A percentile compares a stretch with the other conserved stretches of the same genome.
Conservation (phyloP, 2,888 invertebrate species). For the Strigamia transsilvanica region DNA sequence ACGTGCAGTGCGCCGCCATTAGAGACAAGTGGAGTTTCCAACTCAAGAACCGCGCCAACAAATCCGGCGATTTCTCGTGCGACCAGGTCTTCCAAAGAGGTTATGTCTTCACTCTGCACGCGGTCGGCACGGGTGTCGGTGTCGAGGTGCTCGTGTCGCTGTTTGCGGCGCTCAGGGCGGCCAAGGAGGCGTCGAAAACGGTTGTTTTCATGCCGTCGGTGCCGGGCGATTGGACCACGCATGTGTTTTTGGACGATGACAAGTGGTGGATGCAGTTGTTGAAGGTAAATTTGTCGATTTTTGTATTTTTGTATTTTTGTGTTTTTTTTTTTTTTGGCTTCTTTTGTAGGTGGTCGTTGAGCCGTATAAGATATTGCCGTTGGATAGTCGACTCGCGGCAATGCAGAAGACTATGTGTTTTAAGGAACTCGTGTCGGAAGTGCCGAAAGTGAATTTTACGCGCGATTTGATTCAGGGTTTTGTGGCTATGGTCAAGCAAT, state of each 20-base stretch:
- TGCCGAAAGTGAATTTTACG: slow-evolving; percentile 39
- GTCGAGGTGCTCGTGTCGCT: neutral
- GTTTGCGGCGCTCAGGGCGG: neutral
- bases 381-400: slow-evolving; percentile 56
- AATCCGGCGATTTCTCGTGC: neutral
- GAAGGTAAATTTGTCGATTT: slow-evolving; percentile 28
- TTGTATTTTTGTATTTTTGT: neutral
- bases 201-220: slow-evolving; percentile 36
- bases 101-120: neutral
- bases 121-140: neutral
- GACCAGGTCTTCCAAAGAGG: slow-evolving; percentile 41
- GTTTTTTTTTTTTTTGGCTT: no score
- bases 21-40: neutral
- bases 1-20: neutral
- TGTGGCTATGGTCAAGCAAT: neutral
- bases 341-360: slow-evolving; percentile 12
- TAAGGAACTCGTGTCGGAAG: slow-evolving; percentile 58
- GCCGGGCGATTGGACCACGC: slow-evolving; percentile 5
- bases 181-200: neutral
- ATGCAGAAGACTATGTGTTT: slow-evolving; percentile 58
- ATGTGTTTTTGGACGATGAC: slow-evolving; percentile 35
- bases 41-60: neutral
- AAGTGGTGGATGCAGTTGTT: slow-evolving; percentile 32
- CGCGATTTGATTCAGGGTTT: neutral
- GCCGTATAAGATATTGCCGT: slow-evolving; percentile 56